Evolutionary conservation across 1,140 invertebrate species (phyloP).

Genomic region (Neodiprion pinetum): DNA sequence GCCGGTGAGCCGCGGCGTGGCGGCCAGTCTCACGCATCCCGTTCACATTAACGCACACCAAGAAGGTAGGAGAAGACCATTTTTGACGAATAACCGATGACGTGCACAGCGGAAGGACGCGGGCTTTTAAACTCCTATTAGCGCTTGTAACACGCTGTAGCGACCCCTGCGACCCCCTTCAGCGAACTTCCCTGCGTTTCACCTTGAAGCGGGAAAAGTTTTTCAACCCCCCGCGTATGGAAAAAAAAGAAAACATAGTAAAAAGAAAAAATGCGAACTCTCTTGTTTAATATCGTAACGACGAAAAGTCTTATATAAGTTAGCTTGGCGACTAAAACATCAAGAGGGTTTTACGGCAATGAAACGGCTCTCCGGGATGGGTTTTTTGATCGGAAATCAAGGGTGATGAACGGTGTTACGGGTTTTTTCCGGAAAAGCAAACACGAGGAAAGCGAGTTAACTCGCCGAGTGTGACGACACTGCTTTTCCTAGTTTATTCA

Average conservation of each 20-base stretch:
- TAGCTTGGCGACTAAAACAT: background rate
- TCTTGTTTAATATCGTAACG: slow-evolving; percentile 30
- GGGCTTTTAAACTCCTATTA: slow-evolving; percentile 2
- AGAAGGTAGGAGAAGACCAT: slow-evolving; percentile 49
- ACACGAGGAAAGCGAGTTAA: background rate
- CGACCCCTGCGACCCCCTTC: slow-evolving; percentile 1
- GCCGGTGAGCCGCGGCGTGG: slow-evolving; percentile 26
- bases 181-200: slow-evolving; percentile 17
- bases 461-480: background rate
- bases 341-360: background rate
- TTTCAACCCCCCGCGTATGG: slow-evolving; percentile 4
- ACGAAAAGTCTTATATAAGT: slow-evolving; percentile 18
- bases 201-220: background rate
- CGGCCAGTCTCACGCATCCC: slow-evolving; percentile 43
- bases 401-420: too few species aligned
- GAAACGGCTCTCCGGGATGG: too few species aligned
- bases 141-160: slow-evolving; percentile 12
- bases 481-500: slow-evolving; percentile 4
- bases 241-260: too few species aligned
- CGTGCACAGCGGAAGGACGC: background rate
- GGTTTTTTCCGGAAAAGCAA: background rate
- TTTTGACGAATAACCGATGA: background rate
- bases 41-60: slow-evolving; percentile 48
- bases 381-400: too few species aligned
- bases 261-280: background rate